Evolutionary conservation across 1,140 invertebrate genomes (phyloP).

Genomic region (Telenomus remus): DNA sequence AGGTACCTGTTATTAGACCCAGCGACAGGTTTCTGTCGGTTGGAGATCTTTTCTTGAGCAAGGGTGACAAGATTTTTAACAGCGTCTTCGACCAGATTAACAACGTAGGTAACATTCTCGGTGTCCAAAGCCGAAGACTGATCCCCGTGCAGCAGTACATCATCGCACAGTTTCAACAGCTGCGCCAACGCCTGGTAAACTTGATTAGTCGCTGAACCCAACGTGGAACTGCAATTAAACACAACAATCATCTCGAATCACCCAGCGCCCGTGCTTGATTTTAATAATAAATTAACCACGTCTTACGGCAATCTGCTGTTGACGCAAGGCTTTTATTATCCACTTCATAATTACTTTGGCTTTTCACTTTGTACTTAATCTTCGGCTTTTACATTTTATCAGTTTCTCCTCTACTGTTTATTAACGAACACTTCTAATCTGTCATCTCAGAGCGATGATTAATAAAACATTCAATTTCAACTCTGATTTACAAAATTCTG

Average conservation of each 20-base stretch:
- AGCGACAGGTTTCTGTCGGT: slow-evolving; percentile 73
- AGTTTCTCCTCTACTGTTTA: too few species aligned
- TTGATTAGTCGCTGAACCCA: slow-evolving; percentile 87
- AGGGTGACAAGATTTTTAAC: slow-evolving; percentile 83
- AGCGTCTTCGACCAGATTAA: slow-evolving; percentile 85
- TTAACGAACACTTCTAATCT: too few species aligned
- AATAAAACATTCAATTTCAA: too few species aligned
- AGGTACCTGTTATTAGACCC: slow-evolving; percentile 70
- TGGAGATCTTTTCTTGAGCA: slow-evolving; percentile 81
- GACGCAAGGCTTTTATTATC: too few species aligned
- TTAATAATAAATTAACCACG: background rate
- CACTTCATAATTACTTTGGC: too few species aligned
- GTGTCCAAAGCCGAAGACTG: slow-evolving; percentile 80
- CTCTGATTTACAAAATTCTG: too few species aligned
- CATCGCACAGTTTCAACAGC: slow-evolving; percentile 92
- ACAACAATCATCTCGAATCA: slow-evolving; percentile 2
- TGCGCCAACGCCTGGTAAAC: slow-evolving; percentile 90
- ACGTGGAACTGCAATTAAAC: slow-evolving; percentile 75
- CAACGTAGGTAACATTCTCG: slow-evolving; percentile 86
- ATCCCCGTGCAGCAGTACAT: slow-evolving; percentile 85
- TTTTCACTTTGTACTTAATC: too few species aligned
- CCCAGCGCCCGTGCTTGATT: background rate
- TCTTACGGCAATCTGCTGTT: too few species aligned
- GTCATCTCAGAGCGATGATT: too few species aligned
- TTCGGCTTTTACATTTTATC: too few species aligned